Percentiles rank a stretch among this genome's conserved stretches.
Evolutionary conservation across 1,140 invertebrate species (phyloP).

Genomic region (Aphaenogaster floridana): DNA sequence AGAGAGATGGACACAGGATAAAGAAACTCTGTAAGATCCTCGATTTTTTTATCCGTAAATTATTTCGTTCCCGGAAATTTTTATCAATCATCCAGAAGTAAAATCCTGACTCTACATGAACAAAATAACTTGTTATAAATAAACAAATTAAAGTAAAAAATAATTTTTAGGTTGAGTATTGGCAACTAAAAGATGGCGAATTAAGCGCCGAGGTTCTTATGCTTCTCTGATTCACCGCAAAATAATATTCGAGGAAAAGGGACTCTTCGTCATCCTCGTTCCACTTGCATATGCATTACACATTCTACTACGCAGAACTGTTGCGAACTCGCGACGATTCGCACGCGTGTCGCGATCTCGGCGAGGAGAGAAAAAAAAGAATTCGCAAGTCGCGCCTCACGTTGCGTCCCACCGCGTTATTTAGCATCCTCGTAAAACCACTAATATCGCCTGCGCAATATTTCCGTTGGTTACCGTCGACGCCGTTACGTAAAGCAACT

Average conservation of each 20-base stretch:
- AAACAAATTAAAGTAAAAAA: not conserved
- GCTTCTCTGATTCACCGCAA: not conserved
- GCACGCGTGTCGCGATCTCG: constrained; percentile 9
- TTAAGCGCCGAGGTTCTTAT: not conserved
- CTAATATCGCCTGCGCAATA: constrained; percentile 54
- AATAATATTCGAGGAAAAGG: not conserved
- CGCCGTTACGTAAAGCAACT: constrained; percentile 58
- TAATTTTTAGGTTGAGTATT: not conserved
- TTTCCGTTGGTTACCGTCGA: constrained; percentile 40
- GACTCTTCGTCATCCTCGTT: not conserved
- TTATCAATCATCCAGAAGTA: not conserved
- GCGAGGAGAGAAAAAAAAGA: not conserved
- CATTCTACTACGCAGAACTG: not conserved
- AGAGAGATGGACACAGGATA: not conserved
- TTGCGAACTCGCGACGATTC: constrained; percentile 21
- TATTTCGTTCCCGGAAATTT: not conserved
- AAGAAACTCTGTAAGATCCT: not conserved
- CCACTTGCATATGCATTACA: not conserved
- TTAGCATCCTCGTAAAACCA: constrained; percentile 63
- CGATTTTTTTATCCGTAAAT: not conserved
- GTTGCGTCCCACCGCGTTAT: constrained; percentile 42
- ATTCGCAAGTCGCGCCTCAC: constrained; percentile 20
- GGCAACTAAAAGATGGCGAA: not conserved
- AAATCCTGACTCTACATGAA: not conserved
- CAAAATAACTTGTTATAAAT: not conserved